A percentile compares a stretch with the other conserved stretches of the same genome.
Conservation (phyloP, 1,140 invertebrate species). For the Drosophila dunni region DNA sequence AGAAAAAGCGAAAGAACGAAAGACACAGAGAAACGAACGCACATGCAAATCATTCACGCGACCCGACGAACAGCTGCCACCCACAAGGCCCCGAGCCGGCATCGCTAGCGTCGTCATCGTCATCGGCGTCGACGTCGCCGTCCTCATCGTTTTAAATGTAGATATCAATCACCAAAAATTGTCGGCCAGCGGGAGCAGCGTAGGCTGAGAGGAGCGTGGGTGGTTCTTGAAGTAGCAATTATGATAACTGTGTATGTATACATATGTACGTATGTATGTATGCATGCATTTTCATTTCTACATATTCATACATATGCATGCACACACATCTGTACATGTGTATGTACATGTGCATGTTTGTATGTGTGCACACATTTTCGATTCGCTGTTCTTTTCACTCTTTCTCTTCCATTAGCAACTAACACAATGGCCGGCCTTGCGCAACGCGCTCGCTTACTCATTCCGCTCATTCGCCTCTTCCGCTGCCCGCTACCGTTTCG, state of each 20-base stretch:
- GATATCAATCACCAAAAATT: slow-evolving; percentile 69
- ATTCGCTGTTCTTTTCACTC: slow-evolving; percentile 45
- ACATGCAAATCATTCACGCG: slow-evolving; percentile 58
- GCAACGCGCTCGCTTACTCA: slow-evolving; percentile 77
- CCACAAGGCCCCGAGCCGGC: slow-evolving; percentile 42
- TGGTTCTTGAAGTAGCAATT: slow-evolving; percentile 45
- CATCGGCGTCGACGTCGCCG: slow-evolving; percentile 4
- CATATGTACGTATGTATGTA: slow-evolving; percentile 1
- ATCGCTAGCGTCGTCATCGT: background rate
- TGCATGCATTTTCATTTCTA: background rate
- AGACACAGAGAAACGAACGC: slow-evolving; percentile 16
- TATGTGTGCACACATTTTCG: slow-evolving; percentile 18
- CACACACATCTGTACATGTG: background rate
- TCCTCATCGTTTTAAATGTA: slow-evolving; percentile 47
- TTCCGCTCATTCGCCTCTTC: slow-evolving; percentile 25
- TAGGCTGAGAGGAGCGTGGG: slow-evolving; percentile 29
- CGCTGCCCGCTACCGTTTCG: slow-evolving; percentile 21
- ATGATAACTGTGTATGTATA: slow-evolving; percentile 11
- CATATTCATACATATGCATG: background rate
- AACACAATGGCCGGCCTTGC: slow-evolving; percentile 68
- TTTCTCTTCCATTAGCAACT: slow-evolving; percentile 49
- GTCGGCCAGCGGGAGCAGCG: slow-evolving; percentile 29
- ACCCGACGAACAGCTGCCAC: slow-evolving; percentile 41
- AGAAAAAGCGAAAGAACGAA: background rate
- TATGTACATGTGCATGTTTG: background rate